phyloP scores from a whole-genome alignment of 2,113 vertebrate genomes.

The Alosa alosa region DNA sequence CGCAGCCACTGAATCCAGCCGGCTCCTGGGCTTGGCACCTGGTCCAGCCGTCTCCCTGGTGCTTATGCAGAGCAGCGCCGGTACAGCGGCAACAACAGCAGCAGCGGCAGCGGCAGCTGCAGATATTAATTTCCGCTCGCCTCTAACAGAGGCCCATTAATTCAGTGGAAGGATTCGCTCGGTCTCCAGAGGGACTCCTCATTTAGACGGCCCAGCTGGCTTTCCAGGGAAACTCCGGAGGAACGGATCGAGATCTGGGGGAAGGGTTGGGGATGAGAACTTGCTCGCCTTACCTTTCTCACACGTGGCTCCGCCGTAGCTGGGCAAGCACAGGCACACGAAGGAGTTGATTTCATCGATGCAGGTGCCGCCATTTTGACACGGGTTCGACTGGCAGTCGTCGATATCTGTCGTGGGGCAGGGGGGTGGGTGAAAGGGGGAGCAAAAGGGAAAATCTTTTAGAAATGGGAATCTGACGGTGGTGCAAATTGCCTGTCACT shows the following conservation, averaged over 20 bases:
- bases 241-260: background rate
- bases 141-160: background rate
- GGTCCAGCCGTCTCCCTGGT: background rate
- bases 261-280: background rate
- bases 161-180: background rate
- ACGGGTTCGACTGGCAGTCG: slow-evolving; percentile 80
- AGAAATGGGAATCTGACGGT: background rate
- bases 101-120: background rate
- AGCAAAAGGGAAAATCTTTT: background rate
- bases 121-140: background rate
- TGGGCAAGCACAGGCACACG: slow-evolving; percentile 90
- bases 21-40: background rate
- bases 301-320: slow-evolving; percentile 88
- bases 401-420: slow-evolving; percentile 70
- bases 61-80: background rate
- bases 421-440: background rate
- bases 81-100: background rate
- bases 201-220: background rate
- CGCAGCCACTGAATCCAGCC: background rate
- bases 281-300: slow-evolving; percentile 81
- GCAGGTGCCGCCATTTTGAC: slow-evolving; percentile 93
- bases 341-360: slow-evolving; percentile 90
- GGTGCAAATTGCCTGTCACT: slow-evolving; percentile 39
- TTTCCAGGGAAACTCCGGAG: background rate
- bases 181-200: background rate